phyloP scores from a whole-genome alignment of 2,888 invertebrate species.

The Pristionchus japonicus region DNA sequence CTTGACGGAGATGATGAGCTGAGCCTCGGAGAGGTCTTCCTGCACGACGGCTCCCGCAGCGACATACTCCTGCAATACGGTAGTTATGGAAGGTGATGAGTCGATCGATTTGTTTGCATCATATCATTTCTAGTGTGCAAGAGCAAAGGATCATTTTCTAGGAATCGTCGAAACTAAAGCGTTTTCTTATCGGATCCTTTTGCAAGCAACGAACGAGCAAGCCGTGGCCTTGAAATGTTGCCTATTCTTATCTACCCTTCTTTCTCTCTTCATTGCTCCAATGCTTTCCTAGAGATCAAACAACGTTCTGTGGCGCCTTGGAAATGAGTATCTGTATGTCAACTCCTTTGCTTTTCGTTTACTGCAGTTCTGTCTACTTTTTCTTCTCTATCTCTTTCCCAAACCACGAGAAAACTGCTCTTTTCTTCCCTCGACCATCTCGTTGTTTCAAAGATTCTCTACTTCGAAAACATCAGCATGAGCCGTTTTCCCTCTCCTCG shows the following conservation, averaged over 20 bases:
- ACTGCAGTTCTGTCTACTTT: background rate
- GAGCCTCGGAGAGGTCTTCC: constrained; percentile 96
- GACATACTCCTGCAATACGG: constrained; percentile 84
- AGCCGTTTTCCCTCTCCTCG: background rate
- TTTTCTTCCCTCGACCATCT: background rate
- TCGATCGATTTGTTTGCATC: background rate
- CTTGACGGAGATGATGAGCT: constrained; percentile 97
- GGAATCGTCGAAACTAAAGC: background rate
- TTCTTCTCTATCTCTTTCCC: background rate
- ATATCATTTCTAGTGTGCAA: background rate
- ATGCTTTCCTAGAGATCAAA: constrained; percentile 23
- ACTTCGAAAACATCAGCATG: constrained; percentile 12
- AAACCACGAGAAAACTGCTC: background rate
- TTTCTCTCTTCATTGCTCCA: background rate
- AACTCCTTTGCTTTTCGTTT: background rate
- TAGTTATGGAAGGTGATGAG: background rate
- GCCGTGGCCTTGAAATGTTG: constrained; percentile 18
- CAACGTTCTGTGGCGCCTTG: constrained; percentile 24
- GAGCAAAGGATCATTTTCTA: background rate
- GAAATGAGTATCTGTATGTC: constrained; percentile 29
- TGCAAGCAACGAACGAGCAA: constrained; percentile 17
- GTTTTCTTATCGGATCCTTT: background rate
- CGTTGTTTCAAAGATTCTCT: background rate
- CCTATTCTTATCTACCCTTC: constrained; percentile 3
- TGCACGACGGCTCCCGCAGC: constrained; percentile 92